A percentile compares a stretch with the other conserved stretches of the same genome.
These are phyloP conservation scores for Remorina albescens DNA, from an alignment of 2,797 vertebrate species.

Conservation along the genomic window DNA sequence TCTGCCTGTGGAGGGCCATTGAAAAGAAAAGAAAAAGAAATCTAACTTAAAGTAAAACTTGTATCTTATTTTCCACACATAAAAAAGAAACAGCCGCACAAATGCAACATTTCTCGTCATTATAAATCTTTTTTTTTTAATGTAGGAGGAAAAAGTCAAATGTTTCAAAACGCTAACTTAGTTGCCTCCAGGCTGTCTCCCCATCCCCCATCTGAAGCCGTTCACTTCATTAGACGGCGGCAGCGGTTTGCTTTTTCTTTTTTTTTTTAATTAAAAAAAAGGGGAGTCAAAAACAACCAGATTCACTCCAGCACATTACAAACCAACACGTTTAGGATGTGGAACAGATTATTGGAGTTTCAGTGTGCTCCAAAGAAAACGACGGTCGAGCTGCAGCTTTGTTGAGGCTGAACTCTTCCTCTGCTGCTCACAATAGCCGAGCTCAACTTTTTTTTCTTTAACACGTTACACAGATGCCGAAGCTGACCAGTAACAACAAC, in stretches of 20 bases:
- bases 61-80: not conserved
- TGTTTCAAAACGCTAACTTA: slow-evolving; percentile 53
- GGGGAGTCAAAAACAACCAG: not conserved
- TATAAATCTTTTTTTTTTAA: too few relatives aligned
- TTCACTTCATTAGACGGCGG: slow-evolving; percentile 74
- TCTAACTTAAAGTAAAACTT: slow-evolving; percentile 36
- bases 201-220: slow-evolving; percentile 83
- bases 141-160: slow-evolving; percentile 11
- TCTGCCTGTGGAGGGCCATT: slow-evolving; percentile 65
- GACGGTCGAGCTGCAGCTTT: not conserved
- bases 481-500: not conserved
- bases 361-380: not conserved
- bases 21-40: slow-evolving; percentile 32
- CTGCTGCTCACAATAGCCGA: slow-evolving; percentile 61
- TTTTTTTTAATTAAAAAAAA: slow-evolving; percentile 31
- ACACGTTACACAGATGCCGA: slow-evolving; percentile 39
- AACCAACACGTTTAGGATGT: not conserved
- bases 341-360: accelerated
- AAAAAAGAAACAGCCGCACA: accelerated
- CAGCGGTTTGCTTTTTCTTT: slow-evolving; percentile 62
- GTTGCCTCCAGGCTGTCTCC: slow-evolving; percentile 61
- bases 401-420: slow-evolving; percentile 52
- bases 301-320: not conserved
- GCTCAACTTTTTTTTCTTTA: slow-evolving; percentile 66
- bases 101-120: accelerated